Conservation (phyloP, 1,140 invertebrate genomes). For the Antheraea pernyi region DNA sequence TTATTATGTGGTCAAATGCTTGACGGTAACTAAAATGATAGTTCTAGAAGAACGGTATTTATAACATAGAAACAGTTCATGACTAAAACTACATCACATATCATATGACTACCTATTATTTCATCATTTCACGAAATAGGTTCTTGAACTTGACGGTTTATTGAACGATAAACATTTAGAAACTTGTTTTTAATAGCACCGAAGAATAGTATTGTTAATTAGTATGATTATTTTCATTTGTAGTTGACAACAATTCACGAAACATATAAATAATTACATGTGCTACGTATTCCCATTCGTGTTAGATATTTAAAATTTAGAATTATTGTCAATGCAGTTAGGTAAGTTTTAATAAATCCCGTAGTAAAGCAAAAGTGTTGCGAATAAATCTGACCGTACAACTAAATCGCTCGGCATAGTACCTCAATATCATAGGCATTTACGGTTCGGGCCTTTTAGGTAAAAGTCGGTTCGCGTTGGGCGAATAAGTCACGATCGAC, state of each 20-base stretch:
- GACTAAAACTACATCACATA: background rate
- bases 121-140: constrained; percentile 16
- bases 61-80: background rate
- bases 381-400: too few species aligned
- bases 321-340: too few species aligned
- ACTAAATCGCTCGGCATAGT: too few species aligned
- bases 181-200: background rate
- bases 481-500: too few species aligned
- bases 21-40: background rate
- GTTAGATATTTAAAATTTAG: too few species aligned
- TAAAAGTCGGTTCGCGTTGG: too few species aligned
- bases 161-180: background rate
- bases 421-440: too few species aligned
- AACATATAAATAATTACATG: too few species aligned
- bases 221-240: background rate
- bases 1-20: background rate
- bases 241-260: background rate
- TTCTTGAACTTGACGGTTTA: constrained; percentile 18
- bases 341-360: too few species aligned
- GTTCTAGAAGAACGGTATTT: background rate
- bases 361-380: too few species aligned
- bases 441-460: too few species aligned
- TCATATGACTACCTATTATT: background rate
- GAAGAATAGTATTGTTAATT: background rate
- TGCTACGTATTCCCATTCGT: too few species aligned